Conservation (phyloP, 2,797 vertebrate species). For the Aulostomus chinensis region DNA sequence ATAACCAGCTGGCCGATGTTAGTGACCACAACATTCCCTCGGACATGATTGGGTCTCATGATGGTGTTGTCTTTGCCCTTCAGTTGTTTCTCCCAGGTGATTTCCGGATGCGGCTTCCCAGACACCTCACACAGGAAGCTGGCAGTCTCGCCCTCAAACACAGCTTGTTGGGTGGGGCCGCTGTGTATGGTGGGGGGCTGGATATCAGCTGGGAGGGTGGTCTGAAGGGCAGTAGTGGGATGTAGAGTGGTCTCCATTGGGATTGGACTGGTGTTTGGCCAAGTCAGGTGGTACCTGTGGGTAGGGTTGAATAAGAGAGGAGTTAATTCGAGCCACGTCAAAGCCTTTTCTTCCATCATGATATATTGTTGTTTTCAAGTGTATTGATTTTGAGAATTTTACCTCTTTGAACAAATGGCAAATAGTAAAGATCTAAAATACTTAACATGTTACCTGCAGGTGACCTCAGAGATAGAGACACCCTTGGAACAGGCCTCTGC, state of each 20-base stretch:
- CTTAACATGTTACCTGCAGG: constrained; percentile 87
- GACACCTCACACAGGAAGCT: constrained; percentile 95
- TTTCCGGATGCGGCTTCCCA: constrained; percentile 89
- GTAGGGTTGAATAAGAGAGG: constrained; percentile 52
- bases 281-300: constrained; percentile 90
- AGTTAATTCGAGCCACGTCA: constrained; percentile 28
- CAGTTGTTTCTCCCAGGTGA: constrained; percentile 96
- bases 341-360: not conserved
- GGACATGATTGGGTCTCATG: constrained; percentile 91
- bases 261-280: constrained; percentile 93
- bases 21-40: constrained; percentile 93
- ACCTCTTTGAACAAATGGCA: constrained; percentile 49
- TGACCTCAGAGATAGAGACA: constrained; percentile 90
- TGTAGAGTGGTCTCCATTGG: constrained; percentile 87
- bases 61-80: constrained; percentile 89
- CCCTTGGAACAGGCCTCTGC: constrained; percentile 97
- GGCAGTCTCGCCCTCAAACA: constrained; percentile 91
- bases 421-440: constrained; percentile 62
- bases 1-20: constrained; percentile 97
- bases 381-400: no score
- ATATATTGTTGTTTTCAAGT: no score
- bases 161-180: constrained; percentile 84
- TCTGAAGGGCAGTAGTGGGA: constrained; percentile 88
- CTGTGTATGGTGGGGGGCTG: constrained; percentile 85
- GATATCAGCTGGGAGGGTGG: constrained; percentile 83